Evolutionary conservation across 1,140 invertebrate genomes (phyloP).

Genomic region (Saccostrea cuccullata): DNA sequence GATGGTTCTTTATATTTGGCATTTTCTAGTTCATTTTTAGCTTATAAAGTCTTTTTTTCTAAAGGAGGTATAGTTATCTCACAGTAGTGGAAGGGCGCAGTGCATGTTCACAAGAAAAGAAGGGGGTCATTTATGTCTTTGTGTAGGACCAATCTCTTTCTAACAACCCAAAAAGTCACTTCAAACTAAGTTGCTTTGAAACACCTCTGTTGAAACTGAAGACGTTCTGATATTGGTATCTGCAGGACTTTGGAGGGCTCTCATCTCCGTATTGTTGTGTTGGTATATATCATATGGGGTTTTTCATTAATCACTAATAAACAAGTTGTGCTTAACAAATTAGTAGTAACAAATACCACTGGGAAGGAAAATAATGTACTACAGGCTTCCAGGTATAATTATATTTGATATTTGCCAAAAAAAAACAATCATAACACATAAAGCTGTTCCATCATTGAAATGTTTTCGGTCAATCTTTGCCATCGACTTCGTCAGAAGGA

Average conservation of each 20-base stretch:
- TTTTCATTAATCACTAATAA: conserved; percentile 32
- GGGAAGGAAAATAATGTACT: conserved; percentile 1
- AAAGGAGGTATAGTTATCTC: conserved; percentile 4
- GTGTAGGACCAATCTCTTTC: conserved; percentile 21
- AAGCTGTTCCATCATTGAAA: neutral
- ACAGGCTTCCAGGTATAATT: neutral
- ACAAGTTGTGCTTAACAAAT: conserved; percentile 25
- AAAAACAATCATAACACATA: neutral
- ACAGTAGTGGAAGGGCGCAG: conserved; percentile 23
- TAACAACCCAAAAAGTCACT: neutral
- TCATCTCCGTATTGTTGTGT: conserved; percentile 26
- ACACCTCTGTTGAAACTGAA: neutral
- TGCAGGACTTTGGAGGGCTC: conserved; percentile 7
- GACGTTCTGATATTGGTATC: conserved; percentile 27
- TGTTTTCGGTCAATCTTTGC: neutral
- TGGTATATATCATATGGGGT: conserved; percentile 26
- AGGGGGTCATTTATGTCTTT: conserved; percentile 13
- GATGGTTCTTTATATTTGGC: neutral
- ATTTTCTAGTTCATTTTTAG: conserved; percentile 24
- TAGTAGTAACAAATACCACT: conserved; percentile 4
- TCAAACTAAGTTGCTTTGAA: neutral
- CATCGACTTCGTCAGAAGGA: neutral
- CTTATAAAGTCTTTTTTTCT: neutral
- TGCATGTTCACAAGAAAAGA: conserved; percentile 37
- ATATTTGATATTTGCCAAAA: neutral